phyloP scores from a whole-genome alignment of 2,888 invertebrate genomes.

The Gymnosoma rotundatum region DNA sequence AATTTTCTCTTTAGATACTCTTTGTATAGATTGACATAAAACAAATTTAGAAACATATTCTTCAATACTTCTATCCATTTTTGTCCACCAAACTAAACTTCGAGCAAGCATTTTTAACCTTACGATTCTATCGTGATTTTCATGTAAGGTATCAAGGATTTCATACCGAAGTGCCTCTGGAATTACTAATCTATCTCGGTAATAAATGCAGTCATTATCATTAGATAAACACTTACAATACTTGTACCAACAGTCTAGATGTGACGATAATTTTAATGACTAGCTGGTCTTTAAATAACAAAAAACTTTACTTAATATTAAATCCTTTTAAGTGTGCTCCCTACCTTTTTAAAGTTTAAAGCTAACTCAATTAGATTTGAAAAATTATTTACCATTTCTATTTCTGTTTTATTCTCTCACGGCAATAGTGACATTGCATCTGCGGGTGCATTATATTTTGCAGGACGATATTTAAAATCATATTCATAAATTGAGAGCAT shows the following conservation, averaged over 20 bases:
- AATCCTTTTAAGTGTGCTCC: neutral
- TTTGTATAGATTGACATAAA: slow-evolving; percentile 27
- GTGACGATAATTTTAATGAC: neutral
- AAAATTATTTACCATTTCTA: too few species aligned
- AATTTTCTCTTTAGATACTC: slow-evolving; percentile 6
- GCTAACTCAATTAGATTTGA: too few species aligned
- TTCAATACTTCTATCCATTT: slow-evolving; percentile 30
- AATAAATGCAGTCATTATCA: slow-evolving; percentile 28
- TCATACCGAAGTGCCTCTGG: neutral
- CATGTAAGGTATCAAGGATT: slow-evolving; percentile 14
- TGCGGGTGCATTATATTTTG: slow-evolving; percentile 54
- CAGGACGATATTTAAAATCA: slow-evolving; percentile 59
- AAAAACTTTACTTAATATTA: neutral
- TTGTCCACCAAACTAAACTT: slow-evolving; percentile 34
- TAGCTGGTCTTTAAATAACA: neutral
- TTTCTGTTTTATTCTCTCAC: slow-evolving; percentile 45
- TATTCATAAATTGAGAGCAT: slow-evolving; percentile 52
- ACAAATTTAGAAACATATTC: slow-evolving; percentile 28
- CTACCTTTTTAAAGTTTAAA: neutral
- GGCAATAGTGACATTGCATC: slow-evolving; percentile 62
- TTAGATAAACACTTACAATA: slow-evolving; percentile 21
- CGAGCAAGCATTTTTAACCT: slow-evolving; percentile 18
- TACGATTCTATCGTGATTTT: slow-evolving; percentile 24
- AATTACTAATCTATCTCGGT: slow-evolving; percentile 28
- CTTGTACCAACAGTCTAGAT: slow-evolving; percentile 5